Evolutionary conservation across 2,888 invertebrate genomes (phyloP).

Genomic region (Sussaba pulchella): DNA sequence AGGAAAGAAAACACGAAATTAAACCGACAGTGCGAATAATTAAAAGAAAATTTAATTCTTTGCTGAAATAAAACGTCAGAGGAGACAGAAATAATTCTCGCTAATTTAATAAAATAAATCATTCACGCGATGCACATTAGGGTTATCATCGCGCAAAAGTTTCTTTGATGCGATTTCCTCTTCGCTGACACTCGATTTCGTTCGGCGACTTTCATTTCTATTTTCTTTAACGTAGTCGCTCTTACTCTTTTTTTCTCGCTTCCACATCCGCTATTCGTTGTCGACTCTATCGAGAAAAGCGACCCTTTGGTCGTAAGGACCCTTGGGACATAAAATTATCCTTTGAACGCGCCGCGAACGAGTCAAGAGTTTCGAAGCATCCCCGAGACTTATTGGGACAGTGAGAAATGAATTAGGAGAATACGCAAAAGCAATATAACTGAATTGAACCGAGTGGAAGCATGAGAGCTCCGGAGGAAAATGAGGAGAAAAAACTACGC

Average conservation of each 20-base stretch:
- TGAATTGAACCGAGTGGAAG: conserved; percentile 10
- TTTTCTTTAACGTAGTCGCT: conserved; percentile 16
- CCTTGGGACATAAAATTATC: conserved; percentile 55
- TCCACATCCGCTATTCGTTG: conserved; percentile 18
- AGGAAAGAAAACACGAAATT: neutral
- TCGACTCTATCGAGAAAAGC: conserved; percentile 30
- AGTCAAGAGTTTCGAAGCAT: conserved; percentile 54
- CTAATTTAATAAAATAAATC: conserved; percentile 62
- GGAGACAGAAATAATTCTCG: conserved; percentile 36
- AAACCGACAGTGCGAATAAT: conserved; percentile 28
- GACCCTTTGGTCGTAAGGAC: conserved; percentile 34
- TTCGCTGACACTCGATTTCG: conserved; percentile 60
- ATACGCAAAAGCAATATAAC: conserved; percentile 22
- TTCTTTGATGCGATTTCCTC: conserved; percentile 62
- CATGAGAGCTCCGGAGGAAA: conserved; percentile 9
- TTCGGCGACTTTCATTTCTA: conserved; percentile 37
- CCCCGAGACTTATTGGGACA: conserved; percentile 25
- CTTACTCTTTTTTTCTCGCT: conserved; percentile 10
- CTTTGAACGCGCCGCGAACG: conserved; percentile 54
- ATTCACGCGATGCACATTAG: conserved; percentile 51
- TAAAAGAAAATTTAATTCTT: conserved; percentile 27
- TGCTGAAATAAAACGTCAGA: conserved; percentile 8
- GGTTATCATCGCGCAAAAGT: conserved; percentile 59
- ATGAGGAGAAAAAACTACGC: conserved; percentile 17
- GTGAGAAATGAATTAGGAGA: conserved; percentile 28